Evolutionary conservation across 2,113 vertebrate species (phyloP).

Genomic region (Octodon degus): DNA sequence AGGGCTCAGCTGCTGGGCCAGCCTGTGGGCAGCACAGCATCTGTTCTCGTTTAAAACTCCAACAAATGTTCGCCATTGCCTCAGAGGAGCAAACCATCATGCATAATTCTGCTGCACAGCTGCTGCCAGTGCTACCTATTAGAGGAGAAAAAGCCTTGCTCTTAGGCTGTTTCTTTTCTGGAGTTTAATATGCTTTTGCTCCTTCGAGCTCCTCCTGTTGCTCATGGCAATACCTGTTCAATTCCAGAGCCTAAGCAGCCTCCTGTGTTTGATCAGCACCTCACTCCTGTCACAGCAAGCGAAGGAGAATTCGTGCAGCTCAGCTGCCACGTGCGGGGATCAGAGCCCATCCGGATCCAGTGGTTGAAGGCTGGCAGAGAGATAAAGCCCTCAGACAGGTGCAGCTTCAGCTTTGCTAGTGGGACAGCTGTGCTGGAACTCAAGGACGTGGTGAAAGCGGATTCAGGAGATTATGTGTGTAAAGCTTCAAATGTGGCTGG

Average conservation of each 20-base stretch:
- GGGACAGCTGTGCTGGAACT: slow-evolving; percentile 93
- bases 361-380: slow-evolving; percentile 97
- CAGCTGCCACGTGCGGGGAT: slow-evolving; percentile 93
- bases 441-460: slow-evolving; percentile 86
- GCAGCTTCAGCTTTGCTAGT: slow-evolving; percentile 91
- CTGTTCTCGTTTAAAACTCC: neutral
- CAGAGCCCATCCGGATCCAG: slow-evolving; percentile 93
- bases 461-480: slow-evolving; percentile 95
- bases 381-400: slow-evolving; percentile 90
- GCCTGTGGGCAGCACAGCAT: slow-evolving; percentile 38
- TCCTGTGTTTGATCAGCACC: slow-evolving; percentile 94
- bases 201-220: slow-evolving; percentile 65
- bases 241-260: slow-evolving; percentile 93
- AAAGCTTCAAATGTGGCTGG: slow-evolving; percentile 95
- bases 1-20: neutral
- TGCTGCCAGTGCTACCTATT: neutral
- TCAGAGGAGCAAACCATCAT: neutral
- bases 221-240: slow-evolving; percentile 71
- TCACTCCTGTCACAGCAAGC: slow-evolving; percentile 88
- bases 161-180: slow-evolving; percentile 14
- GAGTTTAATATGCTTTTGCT: neutral
- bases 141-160: neutral
- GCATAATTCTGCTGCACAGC: neutral
- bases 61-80: neutral
- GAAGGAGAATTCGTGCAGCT: slow-evolving; percentile 92